Evolutionary conservation across 2,797 vertebrate species (phyloP), one percentile per base, ranked within the genome.

Genomic region (Acomys russatus): DNA sequence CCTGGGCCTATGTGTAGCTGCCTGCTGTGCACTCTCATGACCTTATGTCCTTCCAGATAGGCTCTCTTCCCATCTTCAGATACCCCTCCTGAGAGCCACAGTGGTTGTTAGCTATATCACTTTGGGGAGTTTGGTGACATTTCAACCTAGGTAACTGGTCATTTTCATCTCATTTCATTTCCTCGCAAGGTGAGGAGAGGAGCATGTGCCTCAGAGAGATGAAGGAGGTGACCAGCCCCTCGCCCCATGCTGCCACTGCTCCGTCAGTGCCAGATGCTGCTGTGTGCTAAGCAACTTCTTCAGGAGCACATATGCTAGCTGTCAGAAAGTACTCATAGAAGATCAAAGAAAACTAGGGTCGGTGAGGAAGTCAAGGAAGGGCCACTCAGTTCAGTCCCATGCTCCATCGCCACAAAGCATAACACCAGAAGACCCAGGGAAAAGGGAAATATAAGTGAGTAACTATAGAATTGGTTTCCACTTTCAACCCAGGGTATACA

Each of bases 1-100:
- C 78, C 38, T 6, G 8, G 38, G 30, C 33, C 12, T 28, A 54
- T 0, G 0, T 0, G 22, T 2, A 3, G 4, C 35, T 28, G 30
- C 56, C 44, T 86, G n/a, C 56, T n/a, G 3, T 30, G 33, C 51
- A 51, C 17, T 73, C 3, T 59, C 33, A 0, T 7, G 5, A 1
- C 66, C 59, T 11, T 1, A 49, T 5, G 6, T 25, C 70, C 59
- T 25, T 2, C 6, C 9, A 9, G 38, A 30, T 8, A 8, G 28
- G 38, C 63, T 80, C 5, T 3, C n/a, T 18, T n/a, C 17, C 25
- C 1, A 3, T n/a, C 20, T 18, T 86, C 33, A 20, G 3, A 35
- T 0, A 1, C 23, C 35, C 11, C 30, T 85, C 80, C 44, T 1
- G 9, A 73, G 63, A 66, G 30, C 54, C 12, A 22, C 28, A 9